Base-by-base conservation (phyloP, 2,113 vertebrate species). In the Eudorcas thomsonii region DNA sequence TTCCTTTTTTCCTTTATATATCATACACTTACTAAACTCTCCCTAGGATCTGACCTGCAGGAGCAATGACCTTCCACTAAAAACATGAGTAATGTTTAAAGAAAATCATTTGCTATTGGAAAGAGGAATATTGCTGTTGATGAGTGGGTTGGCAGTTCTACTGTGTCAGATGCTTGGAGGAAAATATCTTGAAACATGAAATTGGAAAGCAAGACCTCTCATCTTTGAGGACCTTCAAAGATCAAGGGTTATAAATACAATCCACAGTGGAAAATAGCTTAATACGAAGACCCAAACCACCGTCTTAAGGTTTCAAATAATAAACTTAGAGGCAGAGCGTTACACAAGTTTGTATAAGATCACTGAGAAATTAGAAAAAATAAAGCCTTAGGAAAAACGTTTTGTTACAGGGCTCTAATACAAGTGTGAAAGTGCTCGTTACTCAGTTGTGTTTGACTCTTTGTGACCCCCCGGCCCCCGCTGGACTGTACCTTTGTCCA, bases 191-290 rank as follows among this genome's bases (percentile, higher is more conserved):
- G 9, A 60, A 36, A 64, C 9, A 33, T 5, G 30, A 90, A 92
- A 23, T 50, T 28, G 25, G 17, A 5, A 48, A 74, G 59, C 8
- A 25, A 57, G 14, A 36, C 5, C 15, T 25, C 8, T 1, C 3
- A 15, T 85, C 52, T 97, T 39, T 2, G 48, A 39, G 4, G 50
- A 52, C 1, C 0, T 80, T 71, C n/a, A 6, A 19, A 84, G 78
- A 54, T 77, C 50, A 48, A n/a, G 52, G 23, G 17, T 60, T 26
- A 3, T 26, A 67, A 33, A 48, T 28, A 36, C 5, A 10, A 36
- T 13, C 52, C 25, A 17, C 26, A 7, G 4, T 30, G 36, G 45
- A 33, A 81, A 85, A n/a, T 0, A 21, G 8, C 2, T 14, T 10
- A 3, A 10, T 15, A 19, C 9, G 8, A 60, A 60, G 12, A 25